A percentile compares a stretch with the other conserved stretches of the same genome.
phyloP scores from a whole-genome alignment of 2,797 vertebrate species.

The Argyrosomus regius region DNA sequence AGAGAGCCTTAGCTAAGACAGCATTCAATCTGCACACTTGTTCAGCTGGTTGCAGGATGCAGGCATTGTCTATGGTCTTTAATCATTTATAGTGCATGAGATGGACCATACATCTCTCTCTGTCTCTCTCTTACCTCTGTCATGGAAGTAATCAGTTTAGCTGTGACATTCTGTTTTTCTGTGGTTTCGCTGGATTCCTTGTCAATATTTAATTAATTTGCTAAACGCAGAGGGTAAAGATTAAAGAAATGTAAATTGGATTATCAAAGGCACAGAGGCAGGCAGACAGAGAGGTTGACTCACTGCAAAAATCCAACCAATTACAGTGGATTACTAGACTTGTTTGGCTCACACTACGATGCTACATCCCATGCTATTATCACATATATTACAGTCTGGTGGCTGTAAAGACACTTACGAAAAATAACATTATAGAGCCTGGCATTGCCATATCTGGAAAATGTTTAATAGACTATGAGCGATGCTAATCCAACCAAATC shows the following conservation, averaged over 20 bases:
- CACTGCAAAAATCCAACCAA: conserved; percentile 85
- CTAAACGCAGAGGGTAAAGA: conserved; percentile 83
- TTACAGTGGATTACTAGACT: conserved; percentile 84
- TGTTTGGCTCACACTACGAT: conserved; percentile 80
- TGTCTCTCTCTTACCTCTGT: conserved; percentile 75
- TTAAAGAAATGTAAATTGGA: conserved; percentile 87
- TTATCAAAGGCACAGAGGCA: conserved; percentile 82
- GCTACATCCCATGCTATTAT: conserved; percentile 79
- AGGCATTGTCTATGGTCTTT: conserved; percentile 69
- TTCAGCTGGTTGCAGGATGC: conserved; percentile 67
- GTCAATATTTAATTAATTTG: conserved; percentile 89
- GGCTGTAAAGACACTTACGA: conserved; percentile 71
- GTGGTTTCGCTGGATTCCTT: conserved; percentile 82
- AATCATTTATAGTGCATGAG: conserved; percentile 79
- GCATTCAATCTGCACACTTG: conserved; percentile 57
- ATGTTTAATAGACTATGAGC: conserved; percentile 82
- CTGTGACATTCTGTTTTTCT: conserved; percentile 85
- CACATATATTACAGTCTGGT: conserved; percentile 78
- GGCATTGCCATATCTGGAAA: conserved; percentile 77
- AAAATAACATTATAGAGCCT: conserved; percentile 73
- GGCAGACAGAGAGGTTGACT: conserved; percentile 83
- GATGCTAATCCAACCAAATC: conserved; percentile 83
- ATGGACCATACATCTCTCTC: conserved; percentile 72
- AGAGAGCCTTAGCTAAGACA: conserved; percentile 34
- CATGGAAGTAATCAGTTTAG: conserved; percentile 85